These are phyloP conservation scores for Drosophila borborema DNA, from an alignment of 2,888 invertebrate genomes.

Conservation along the genomic window DNA sequence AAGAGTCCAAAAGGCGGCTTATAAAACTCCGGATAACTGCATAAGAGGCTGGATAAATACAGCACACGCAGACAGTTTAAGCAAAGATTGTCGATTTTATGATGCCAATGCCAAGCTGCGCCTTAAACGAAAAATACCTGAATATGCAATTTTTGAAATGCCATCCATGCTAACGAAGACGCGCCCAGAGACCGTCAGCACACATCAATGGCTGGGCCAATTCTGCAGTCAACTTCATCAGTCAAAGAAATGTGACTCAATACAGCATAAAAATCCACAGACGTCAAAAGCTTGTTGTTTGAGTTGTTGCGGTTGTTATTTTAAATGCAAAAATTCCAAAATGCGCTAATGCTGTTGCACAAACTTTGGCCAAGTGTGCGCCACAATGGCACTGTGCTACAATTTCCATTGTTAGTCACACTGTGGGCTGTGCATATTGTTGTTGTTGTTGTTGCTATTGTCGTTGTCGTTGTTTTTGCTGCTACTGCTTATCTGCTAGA, in stretches of 20 bases:
- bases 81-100: neutral
- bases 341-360: conserved; percentile 67
- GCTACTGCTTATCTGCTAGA: conserved; percentile 41
- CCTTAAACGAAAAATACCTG: conserved; percentile 36
- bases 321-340: conserved; percentile 62
- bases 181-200: conserved; percentile 71
- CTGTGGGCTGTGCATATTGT: conserved; percentile 26
- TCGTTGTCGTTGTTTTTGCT: conserved; percentile 16
- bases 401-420: conserved; percentile 54
- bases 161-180: conserved; percentile 67
- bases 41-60: neutral
- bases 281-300: conserved; percentile 52
- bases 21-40: conserved; percentile 1
- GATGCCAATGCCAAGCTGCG: conserved; percentile 48
- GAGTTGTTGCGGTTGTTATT: conserved; percentile 40
- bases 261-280: conserved; percentile 36
- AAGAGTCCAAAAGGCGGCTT: conserved; percentile 6
- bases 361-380: conserved; percentile 63
- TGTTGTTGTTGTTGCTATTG: neutral
- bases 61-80: neutral
- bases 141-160: conserved; percentile 60
- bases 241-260: conserved; percentile 65
- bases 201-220: conserved; percentile 41
- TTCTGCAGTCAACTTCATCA: conserved; percentile 41
- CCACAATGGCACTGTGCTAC: conserved; percentile 41